Base-by-base conservation (phyloP, 2,113 vertebrate species). In the Ranitomeya variabilis region DNA sequence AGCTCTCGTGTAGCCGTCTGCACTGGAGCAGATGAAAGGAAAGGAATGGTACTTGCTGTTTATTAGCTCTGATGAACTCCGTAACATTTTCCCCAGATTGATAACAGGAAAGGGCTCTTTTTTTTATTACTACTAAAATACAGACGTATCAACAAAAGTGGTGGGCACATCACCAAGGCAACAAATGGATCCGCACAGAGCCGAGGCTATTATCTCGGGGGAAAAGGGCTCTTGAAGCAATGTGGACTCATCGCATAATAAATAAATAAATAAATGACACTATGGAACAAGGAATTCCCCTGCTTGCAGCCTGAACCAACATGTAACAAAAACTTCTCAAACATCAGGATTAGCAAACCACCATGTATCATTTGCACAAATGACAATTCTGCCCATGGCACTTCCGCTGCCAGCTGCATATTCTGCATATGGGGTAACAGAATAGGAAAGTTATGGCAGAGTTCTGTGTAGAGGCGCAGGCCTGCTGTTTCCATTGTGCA, bases 101-200 rank as follows among this genome's bases (percentile, higher is more conserved):
- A 96, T 96, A 93, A 95, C 96, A 96, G 95, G 94, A 96, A 95
- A 94, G 94, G 96, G 94, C 95, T 96, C 96, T 57, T 89, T 74
- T 31, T 87, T 83, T 83, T 89, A 81, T 88, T 88, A 87, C 62
- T 97, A 96, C 96, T 96, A 96, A 96, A 96, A 95, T 95, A 95
- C 92, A 95, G 93, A 95, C 9, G 23, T 90, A 26, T 93, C 94
- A 94, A 94, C 93, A 95, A 96, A 96, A 96, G 95, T 94, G 95
- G 93, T 94, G 93, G 94, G 96, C 95, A 94, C 93, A 96, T 99
- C 96, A 96, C 97, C 96, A 96, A 88, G 96, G 98, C 97, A 99
- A 99, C 98, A 99, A 99, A 99, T 99, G 97, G 97, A 98, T 96
- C 93, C 95, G 95, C 95, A 92, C 94, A 97, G 96, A 98, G 96